Conservation (phyloP, 1,140 invertebrate genomes). For the Latrodectus geometricus region DNA sequence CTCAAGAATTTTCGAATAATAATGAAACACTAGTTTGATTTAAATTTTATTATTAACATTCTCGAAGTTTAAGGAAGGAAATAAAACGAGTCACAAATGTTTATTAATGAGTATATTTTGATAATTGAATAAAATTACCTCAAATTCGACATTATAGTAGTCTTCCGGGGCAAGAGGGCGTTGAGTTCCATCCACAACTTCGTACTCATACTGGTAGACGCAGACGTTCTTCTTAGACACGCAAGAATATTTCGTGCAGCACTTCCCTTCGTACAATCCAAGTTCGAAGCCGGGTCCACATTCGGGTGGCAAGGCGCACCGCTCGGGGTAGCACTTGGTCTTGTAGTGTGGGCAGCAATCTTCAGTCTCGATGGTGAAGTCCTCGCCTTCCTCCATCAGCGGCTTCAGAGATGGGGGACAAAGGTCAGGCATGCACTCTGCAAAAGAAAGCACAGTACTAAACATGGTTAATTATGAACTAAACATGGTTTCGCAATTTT, state of each 20-base stretch:
- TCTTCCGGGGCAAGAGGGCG: slow-evolving; percentile 9
- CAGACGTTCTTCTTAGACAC: slow-evolving; percentile 79
- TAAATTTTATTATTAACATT: too few relatives aligned
- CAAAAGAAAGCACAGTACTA: slow-evolving; percentile 1
- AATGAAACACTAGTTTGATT: too few relatives aligned
- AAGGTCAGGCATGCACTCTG: slow-evolving; percentile 49
- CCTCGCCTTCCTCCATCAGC: slow-evolving; percentile 71
- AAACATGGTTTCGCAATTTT: not conserved
- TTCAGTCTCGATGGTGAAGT: slow-evolving; percentile 72
- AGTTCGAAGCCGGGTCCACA: slow-evolving; percentile 76
- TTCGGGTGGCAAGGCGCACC: slow-evolving; percentile 73
- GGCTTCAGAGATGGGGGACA: slow-evolving; percentile 54
- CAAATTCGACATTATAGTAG: slow-evolving; percentile 71
- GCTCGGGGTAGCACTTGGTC: slow-evolving; percentile 74
- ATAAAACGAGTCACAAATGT: too few relatives aligned
- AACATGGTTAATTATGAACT: not conserved
- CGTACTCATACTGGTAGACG: slow-evolving; percentile 72
- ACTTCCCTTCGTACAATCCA: slow-evolving; percentile 70
- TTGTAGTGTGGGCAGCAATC: slow-evolving; percentile 79
- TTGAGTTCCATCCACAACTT: slow-evolving; percentile 33
- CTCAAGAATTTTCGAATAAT: too few relatives aligned
- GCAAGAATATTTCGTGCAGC: slow-evolving; percentile 78
- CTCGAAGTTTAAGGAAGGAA: too few relatives aligned
- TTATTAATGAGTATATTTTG: too few relatives aligned
- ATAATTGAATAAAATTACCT: slow-evolving; percentile 68